phyloP scores from a whole-genome alignment of 2,888 invertebrate genomes.

The Dermolepida albohirtum region DNA sequence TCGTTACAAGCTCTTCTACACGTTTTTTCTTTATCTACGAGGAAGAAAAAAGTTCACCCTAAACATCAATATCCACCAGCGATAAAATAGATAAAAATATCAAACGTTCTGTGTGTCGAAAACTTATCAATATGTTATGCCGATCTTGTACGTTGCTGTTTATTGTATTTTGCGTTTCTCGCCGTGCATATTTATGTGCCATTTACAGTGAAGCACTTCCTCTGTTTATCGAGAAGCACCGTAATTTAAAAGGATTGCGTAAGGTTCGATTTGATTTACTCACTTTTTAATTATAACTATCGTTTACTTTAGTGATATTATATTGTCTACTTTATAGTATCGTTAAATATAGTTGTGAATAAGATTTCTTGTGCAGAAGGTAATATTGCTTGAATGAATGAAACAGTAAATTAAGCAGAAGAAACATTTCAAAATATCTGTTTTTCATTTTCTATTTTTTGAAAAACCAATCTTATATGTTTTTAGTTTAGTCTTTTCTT shows the following conservation, averaged over 20 bases:
- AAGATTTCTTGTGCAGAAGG: too few species aligned
- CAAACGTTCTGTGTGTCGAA: constrained; percentile 29
- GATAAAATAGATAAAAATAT: constrained; percentile 35
- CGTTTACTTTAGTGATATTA: background rate
- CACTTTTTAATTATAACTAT: background rate
- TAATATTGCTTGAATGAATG: too few species aligned
- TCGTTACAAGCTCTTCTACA: constrained; percentile 3
- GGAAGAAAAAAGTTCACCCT: constrained; percentile 21
- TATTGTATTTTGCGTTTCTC: constrained; percentile 17
- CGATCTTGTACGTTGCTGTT: constrained; percentile 17
- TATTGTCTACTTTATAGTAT: too few species aligned
- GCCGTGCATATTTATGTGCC: constrained; percentile 16
- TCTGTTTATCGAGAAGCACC: constrained; percentile 12
- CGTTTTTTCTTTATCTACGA: constrained; percentile 9
- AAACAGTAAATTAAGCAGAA: too few species aligned
- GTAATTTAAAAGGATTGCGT: constrained; percentile 21
- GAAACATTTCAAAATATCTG: too few species aligned
- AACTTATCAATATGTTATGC: constrained; percentile 31
- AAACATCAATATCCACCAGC: constrained; percentile 25
- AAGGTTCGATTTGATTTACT: constrained; percentile 1
- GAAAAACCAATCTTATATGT: too few species aligned
- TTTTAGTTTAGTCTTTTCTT: too few species aligned
- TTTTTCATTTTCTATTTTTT: too few species aligned
- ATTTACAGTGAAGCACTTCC: constrained; percentile 15
- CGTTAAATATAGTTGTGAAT: too few species aligned